Percentiles rank a stretch among this genome's conserved stretches.
These are phyloP conservation scores for Sisor rabdophorus DNA, from an alignment of 2,113 vertebrate species.

Conservation along the genomic window DNA sequence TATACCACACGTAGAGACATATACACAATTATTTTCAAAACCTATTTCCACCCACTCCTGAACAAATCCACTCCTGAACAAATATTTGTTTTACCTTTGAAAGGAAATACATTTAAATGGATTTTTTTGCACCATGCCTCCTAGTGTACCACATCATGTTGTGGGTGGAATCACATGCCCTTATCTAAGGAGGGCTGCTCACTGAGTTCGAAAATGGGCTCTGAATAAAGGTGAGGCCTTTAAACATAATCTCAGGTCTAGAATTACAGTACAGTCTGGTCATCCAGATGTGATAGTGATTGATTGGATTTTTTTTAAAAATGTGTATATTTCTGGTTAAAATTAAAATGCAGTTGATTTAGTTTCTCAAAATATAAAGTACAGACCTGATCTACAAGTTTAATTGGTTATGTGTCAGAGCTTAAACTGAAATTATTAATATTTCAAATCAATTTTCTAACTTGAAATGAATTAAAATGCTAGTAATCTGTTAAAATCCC, in stretches of 20 bases:
- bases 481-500: too few species aligned
- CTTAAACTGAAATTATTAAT: too few species aligned
- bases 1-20: not conserved
- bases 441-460: too few species aligned
- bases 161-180: too few species aligned
- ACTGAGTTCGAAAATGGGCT: not conserved
- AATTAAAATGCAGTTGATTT: too few species aligned
- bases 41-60: not conserved
- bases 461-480: too few species aligned
- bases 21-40: not conserved
- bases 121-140: not conserved
- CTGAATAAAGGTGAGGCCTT: not conserved
- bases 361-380: too few species aligned
- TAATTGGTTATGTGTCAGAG: too few species aligned
- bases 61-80: not conserved
- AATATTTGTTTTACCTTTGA: not conserved
- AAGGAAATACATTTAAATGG: not conserved
- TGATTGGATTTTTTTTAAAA: too few species aligned
- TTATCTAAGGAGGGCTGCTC: not conserved
- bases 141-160: not conserved
- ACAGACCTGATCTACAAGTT: too few species aligned
- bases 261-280: not conserved
- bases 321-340: too few species aligned
- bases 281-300: not conserved
- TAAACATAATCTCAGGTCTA: not conserved